These are phyloP conservation scores for Rattus rattus DNA, from an alignment of 2,113 vertebrate genomes.

Conservation along the genomic window DNA sequence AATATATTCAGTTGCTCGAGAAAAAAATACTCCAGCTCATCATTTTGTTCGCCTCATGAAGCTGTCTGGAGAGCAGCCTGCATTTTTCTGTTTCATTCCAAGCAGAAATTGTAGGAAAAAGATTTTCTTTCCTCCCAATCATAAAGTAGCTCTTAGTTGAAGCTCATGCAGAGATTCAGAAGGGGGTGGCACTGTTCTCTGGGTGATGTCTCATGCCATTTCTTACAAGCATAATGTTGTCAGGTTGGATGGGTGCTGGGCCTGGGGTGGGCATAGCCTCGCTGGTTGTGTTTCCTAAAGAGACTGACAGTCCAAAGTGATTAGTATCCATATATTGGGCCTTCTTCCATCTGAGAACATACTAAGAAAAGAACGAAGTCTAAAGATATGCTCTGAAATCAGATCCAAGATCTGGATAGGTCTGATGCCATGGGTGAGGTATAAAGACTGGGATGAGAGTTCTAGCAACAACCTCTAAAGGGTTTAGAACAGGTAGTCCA, in stretches of 20 bases:
- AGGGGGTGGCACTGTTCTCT: rapidly evolving
- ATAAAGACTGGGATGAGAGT: background rate
- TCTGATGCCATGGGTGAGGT: background rate
- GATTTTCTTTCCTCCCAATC: background rate
- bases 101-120: constrained; percentile 20
- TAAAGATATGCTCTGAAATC: background rate
- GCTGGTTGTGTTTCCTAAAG: background rate
- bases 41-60: background rate
- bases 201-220: background rate
- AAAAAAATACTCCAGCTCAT: background rate
- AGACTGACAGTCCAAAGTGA: background rate
- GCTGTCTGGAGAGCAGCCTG: background rate
- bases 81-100: background rate
- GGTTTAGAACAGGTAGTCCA: background rate
- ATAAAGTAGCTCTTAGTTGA: background rate
- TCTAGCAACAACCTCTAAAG: background rate
- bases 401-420: no score
- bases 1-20: background rate
- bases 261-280: background rate
- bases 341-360: background rate
- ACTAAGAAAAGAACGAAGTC: background rate
- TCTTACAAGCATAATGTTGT: background rate
- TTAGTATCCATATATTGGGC: background rate
- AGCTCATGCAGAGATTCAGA: background rate
- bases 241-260: background rate